Evolutionary conservation across 2,888 invertebrate species (phyloP).

Genomic region (Byasa hedistus): DNA sequence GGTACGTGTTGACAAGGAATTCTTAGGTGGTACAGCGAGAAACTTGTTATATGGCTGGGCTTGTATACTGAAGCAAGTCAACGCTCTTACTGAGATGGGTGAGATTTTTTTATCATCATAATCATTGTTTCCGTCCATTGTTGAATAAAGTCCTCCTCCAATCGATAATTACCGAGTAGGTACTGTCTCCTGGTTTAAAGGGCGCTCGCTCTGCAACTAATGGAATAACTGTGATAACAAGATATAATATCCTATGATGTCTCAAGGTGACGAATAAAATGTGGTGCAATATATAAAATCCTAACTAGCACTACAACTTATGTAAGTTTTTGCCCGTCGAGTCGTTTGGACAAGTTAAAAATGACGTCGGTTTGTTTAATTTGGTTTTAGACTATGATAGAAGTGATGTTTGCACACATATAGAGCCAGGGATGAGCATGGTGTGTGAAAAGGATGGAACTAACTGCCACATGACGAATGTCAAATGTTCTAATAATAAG

Average conservation of each 20-base stretch:
- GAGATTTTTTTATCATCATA: conserved; percentile 22
- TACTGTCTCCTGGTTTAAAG: no score
- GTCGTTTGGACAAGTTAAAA: no score
- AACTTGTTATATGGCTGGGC: conserved; percentile 76
- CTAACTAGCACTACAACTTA: no score
- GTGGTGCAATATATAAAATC: no score
- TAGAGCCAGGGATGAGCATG: conserved; percentile 60
- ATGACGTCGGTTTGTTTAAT: background rate
- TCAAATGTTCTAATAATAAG: conserved; percentile 48
- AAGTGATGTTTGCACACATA: conserved; percentile 58
- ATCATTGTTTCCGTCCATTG: no score
- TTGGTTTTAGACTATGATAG: conserved; percentile 45
- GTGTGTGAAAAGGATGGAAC: conserved; percentile 63
- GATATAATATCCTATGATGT: no score
- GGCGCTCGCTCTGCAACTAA: no score
- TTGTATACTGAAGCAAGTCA: conserved; percentile 60
- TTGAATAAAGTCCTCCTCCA: no score
- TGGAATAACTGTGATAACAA: no score
- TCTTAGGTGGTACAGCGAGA: conserved; percentile 72
- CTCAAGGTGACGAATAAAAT: no score
- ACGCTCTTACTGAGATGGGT: conserved; percentile 50
- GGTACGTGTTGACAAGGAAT: conserved; percentile 74
- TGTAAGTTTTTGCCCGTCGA: no score
- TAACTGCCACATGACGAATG: conserved; percentile 59
- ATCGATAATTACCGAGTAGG: no score